A percentile compares a stretch with the other conserved stretches of the same genome.
These are phyloP conservation scores for Aptenodytes patagonicus DNA, from an alignment of 2,113 vertebrate genomes.

Conservation along the genomic window DNA sequence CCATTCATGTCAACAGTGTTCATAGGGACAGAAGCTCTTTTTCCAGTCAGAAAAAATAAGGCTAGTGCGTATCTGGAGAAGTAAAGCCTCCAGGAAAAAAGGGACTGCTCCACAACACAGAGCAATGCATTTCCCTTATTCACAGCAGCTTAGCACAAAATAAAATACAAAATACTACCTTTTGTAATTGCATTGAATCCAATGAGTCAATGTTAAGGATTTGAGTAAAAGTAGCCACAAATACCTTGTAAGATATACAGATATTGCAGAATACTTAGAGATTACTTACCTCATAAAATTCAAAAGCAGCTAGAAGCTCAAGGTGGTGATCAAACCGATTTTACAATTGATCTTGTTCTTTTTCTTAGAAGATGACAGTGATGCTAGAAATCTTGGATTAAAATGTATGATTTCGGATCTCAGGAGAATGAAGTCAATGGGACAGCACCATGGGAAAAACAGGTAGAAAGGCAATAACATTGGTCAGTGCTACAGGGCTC, in stretches of 20 bases:
- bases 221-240: constrained; percentile 10
- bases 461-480: not conserved
- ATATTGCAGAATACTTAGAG: constrained; percentile 6
- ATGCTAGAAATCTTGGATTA: not conserved
- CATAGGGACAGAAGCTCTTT: not conserved
- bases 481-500: not conserved
- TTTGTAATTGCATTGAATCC: not conserved
- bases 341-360: constrained; percentile 7
- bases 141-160: not conserved
- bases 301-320: constrained; percentile 13
- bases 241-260: constrained; percentile 12
- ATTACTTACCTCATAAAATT: constrained; percentile 29
- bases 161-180: not conserved
- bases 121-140: not conserved
- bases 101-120: not conserved
- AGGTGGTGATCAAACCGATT: constrained; percentile 1
- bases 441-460: not conserved
- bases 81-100: constrained; percentile 23
- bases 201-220: not conserved
- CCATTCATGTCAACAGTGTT: not conserved
- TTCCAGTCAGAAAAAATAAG: constrained; percentile 43
- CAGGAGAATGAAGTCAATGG: not conserved
- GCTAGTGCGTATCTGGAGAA: not conserved
- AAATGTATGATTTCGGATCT: not conserved
- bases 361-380: not conserved